phyloP scores from a whole-genome alignment of 2,113 vertebrate species.

The Forbesichthys agassizii region DNA sequence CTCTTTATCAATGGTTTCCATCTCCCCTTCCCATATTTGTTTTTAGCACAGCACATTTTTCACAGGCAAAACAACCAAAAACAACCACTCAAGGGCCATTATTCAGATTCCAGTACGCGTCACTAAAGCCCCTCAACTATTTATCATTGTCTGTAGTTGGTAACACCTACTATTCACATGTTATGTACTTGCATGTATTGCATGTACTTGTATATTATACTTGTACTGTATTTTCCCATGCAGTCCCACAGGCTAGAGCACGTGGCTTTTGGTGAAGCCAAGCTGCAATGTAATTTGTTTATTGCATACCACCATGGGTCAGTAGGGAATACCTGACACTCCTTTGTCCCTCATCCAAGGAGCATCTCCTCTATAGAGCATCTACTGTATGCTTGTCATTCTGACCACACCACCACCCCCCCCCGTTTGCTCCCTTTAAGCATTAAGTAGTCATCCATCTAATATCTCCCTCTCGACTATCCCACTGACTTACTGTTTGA shows the following conservation, averaged over 20 bases:
- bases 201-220: no score
- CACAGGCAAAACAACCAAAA: neutral
- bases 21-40: constrained; percentile 13
- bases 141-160: neutral
- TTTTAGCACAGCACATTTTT: constrained; percentile 33
- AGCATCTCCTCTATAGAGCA: neutral
- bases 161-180: neutral
- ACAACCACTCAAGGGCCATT: constrained; percentile 9
- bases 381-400: neutral
- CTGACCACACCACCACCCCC: neutral
- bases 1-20: neutral
- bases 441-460: neutral
- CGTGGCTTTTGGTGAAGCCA: constrained; percentile 1
- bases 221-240: neutral
- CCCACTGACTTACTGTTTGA: neutral
- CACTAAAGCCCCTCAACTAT: neutral
- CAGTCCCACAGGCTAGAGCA: neutral
- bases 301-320: neutral
- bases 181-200: neutral
- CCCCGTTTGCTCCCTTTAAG: neutral
- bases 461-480: neutral
- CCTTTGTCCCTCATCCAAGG: constrained; percentile 8
- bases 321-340: constrained; percentile 9
- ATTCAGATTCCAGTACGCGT: constrained; percentile 12
- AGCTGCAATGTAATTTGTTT: neutral